Conservation (phyloP, 2,797 vertebrate genomes). For the Microctenopoma stevenorrisi region DNA sequence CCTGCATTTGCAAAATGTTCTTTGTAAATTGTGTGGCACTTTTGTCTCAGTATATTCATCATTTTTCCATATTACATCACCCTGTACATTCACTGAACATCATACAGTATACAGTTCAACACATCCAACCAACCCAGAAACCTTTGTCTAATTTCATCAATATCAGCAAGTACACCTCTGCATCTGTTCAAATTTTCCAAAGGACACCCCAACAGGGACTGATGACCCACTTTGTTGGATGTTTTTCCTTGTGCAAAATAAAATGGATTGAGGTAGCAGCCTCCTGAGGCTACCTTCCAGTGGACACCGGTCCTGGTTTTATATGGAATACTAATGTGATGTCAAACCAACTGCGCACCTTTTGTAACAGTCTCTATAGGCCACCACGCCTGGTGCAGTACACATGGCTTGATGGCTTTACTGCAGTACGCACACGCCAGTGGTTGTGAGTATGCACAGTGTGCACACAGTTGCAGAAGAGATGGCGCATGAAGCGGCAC, state of each 20-base stretch:
- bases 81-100: background rate
- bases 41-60: background rate
- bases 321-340: background rate
- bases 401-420: background rate
- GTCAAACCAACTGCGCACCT: background rate
- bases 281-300: background rate
- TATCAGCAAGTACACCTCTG: background rate
- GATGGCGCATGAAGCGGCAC: background rate
- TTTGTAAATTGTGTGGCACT: background rate
- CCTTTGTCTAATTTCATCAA: background rate
- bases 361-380: background rate
- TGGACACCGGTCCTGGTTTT: background rate
- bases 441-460: background rate
- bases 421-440: background rate
- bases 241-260: background rate
- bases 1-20: background rate
- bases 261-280: background rate
- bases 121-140: background rate
- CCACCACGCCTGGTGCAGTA: background rate
- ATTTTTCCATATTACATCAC: background rate
- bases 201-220: background rate
- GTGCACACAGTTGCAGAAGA: background rate
- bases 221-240: background rate
- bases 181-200: background rate
- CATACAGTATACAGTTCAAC: background rate